phyloP scores from a whole-genome alignment of 2,797 vertebrate genomes.

The Hypotaenidia okinawae region DNA sequence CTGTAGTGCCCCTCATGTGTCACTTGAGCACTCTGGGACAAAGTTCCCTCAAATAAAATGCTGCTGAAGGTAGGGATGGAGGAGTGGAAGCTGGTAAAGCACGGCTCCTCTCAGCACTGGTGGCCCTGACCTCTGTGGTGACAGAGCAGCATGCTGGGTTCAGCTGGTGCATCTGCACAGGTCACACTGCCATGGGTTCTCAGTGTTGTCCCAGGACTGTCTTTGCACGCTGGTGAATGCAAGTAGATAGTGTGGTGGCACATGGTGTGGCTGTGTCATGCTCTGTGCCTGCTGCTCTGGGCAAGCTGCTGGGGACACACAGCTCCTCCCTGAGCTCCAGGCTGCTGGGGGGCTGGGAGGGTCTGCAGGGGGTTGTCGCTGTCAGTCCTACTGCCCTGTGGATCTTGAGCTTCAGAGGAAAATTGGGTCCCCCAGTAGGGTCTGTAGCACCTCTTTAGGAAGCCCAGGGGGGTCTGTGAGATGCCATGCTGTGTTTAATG shows the following conservation, averaged over 20 bases:
- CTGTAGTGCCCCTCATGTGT: neutral
- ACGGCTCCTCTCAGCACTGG: neutral
- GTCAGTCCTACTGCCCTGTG: neutral
- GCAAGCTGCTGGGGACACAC: neutral
- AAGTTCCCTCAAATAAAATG: neutral
- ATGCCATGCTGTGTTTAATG: neutral
- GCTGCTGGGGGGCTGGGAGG: fast-evolving
- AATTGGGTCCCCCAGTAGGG: neutral
- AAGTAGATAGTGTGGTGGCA: fast-evolving
- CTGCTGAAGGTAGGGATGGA: neutral
- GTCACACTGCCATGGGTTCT: fast-evolving
- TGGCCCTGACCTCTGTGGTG: neutral
- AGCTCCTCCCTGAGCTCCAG: neutral
- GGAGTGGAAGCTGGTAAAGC: neutral
- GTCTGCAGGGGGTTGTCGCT: neutral
- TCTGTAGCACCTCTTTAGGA: neutral
- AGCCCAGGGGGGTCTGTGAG: neutral
- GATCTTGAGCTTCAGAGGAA: neutral
- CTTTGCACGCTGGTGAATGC: neutral
- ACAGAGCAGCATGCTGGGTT: neutral
- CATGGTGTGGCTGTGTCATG: fast-evolving
- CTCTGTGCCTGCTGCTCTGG: neutral
- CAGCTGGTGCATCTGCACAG: neutral
- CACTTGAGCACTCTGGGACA: neutral
- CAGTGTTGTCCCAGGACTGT: fast-evolving